Base-by-base conservation (phyloP, 2,797 vertebrate species). In the Acanthopagrus latus region DNA sequence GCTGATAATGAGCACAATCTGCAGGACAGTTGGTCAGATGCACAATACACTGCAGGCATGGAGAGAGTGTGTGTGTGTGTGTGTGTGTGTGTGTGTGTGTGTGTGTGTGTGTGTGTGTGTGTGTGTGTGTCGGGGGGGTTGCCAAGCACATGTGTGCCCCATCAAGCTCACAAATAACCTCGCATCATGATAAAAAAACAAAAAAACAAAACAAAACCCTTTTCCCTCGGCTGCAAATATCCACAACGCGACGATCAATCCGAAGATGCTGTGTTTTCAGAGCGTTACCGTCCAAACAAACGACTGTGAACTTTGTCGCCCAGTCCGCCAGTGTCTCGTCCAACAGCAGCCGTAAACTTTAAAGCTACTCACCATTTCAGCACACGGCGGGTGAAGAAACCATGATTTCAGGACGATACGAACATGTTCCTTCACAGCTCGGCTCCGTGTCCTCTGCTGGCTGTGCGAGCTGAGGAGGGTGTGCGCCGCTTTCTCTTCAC, bases 291-390 rank as follows among this genome's bases (percentile, higher is more conserved):
- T 78, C 48, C 41, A 9, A 33, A 7, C 21, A 33, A 29, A 4
- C 4, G 11, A n/a, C 43, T 8, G 18, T 47, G 3, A 25, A 79
- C 68, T 70, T 84, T 46, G 4, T 33, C 3, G 3, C 29, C 33
- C 29, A 12, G 12, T 58, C 80, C 51, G 69, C 71, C 43, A n/a
- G 73, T 58, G 70, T 68, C 50, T 82, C 82, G 67, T 68, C 73
- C 74, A 84, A 57, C 75, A 71, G 78, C 29, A 81, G 43, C 50
- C 58, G 72, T 73, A 84, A 92, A 91, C 74, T 92, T 91, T 86
- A 74, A 67, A 78, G 77, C 73, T 56, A 93, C 93, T 95, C 91
- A 95, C 94, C 93, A 95, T 95, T 91, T 92, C 92, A 92, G 88
- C 90, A 74, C 82, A 85, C 82, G 84, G 75, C 29, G 27, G 71